phyloP scores from a whole-genome alignment of 2,113 vertebrate genomes.

The Barbus barbus region DNA sequence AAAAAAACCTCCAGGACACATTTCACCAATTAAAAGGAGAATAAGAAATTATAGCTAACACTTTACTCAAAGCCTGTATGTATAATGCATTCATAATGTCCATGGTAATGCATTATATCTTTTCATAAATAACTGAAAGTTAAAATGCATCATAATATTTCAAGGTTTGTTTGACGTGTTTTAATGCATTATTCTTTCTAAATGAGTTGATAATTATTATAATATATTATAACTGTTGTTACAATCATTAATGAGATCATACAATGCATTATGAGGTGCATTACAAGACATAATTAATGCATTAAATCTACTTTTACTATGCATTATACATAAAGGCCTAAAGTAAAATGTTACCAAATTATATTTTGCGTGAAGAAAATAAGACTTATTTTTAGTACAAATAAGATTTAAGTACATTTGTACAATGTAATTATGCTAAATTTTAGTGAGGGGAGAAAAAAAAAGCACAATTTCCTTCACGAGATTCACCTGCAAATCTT shows the following conservation, averaged over 20 bases:
- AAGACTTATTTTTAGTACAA: too few relatives aligned
- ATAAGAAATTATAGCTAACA: not conserved
- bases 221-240: not conserved
- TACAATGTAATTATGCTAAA: not conserved
- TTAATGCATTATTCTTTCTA: not conserved
- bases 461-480: too few relatives aligned
- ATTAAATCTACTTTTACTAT: not conserved
- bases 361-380: not conserved
- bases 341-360: not conserved
- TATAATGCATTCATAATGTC: not conserved
- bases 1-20: too few relatives aligned
- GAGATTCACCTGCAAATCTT: too few relatives aligned
- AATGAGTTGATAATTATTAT: not conserved
- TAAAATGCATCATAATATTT: too few relatives aligned
- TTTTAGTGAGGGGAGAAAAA: not conserved
- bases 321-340: not conserved
- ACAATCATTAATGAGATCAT: not conserved
- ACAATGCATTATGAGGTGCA: not conserved
- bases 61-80: too few relatives aligned
- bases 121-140: too few relatives aligned
- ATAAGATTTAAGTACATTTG: too few relatives aligned
- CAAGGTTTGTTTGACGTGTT: too few relatives aligned
- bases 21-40: not conserved
- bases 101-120: too few relatives aligned
- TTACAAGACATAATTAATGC: not conserved